Base-by-base conservation (phyloP, 2,888 invertebrate species). In the Lingula anatina region DNA sequence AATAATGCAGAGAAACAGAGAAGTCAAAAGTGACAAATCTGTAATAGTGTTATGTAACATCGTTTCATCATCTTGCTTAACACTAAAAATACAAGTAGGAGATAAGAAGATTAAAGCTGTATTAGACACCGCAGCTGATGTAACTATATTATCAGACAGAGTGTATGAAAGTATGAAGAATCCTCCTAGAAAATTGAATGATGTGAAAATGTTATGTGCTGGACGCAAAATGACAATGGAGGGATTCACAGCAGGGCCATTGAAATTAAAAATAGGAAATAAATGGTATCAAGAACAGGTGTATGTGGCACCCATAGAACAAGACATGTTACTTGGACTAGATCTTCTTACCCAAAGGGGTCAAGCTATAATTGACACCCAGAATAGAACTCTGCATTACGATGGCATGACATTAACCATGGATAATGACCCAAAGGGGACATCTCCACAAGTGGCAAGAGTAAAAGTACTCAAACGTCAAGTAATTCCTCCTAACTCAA, bases 231-330 rank as follows among this genome's bases (percentile, higher is more conserved):
- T 54, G 53, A 35, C 46, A 23, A 50, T 54, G 49, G 25, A 38
- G 9, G 47, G 46, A 0, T 47, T 51, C 15, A 37, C 42, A 5
- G 23, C 35, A 36, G n/a, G 44, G 47, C 53, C 56, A 12, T 27
- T 52, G 2, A 38, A 7, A 36, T 25, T 21, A 27, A n/a, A n/a
- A 12, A 7, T 31, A 12, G 31, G 31, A 7, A 12, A 7, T 31
- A 7, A 12, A 12, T 31, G 18, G 12, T 57, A 43, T 35, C 7
- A 39, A 5, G 46, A 45, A n/a, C 36, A 46, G 20, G 43, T 51
- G 5, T 51, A 51, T 50, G 57, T 57, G 15, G 53, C 53, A 2
- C 57, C 51, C 12, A 56, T 54, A 7, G 40, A 44, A 5, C 55
- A 55, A 50, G 53, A 57, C 7, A 51, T 57, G 52, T 24, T 55